These are phyloP conservation scores for Solenopsis fugax DNA, from an alignment of 1,140 invertebrate species.

Conservation along the genomic window DNA sequence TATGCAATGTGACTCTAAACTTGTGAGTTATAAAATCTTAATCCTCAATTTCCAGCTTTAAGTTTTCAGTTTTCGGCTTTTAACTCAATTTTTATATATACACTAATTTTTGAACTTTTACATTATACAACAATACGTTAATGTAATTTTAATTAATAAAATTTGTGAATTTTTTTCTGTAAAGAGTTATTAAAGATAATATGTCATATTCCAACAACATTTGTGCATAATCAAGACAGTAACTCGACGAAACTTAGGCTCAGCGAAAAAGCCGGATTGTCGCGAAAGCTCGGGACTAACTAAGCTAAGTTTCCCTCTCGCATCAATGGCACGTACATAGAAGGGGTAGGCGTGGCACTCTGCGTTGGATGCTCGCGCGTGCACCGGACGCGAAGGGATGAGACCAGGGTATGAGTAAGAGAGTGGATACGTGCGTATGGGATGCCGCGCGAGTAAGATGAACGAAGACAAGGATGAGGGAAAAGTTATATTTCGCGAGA, in stretches of 20 bases:
- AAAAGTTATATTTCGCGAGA: slow-evolving; percentile 47
- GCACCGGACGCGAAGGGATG: slow-evolving; percentile 68
- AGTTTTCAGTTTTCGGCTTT: no score
- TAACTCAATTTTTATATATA: background rate
- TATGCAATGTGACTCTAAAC: background rate
- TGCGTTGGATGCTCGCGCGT: slow-evolving; percentile 76
- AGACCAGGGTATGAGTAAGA: slow-evolving; percentile 31
- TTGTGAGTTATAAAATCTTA: slow-evolving; percentile 2
- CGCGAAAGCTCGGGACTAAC: slow-evolving; percentile 62
- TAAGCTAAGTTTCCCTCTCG: slow-evolving; percentile 63
- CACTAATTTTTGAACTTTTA: no score
- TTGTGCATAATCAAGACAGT: slow-evolving; percentile 41
- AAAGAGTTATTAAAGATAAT: background rate
- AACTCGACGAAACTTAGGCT: slow-evolving; percentile 18
- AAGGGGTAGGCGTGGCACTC: slow-evolving; percentile 80
- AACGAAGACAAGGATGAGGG: slow-evolving; percentile 19
- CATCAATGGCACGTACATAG: slow-evolving; percentile 71
- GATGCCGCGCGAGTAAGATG: slow-evolving; percentile 40
- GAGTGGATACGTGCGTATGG: slow-evolving; percentile 50
- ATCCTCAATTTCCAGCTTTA: background rate
- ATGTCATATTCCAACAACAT: background rate
- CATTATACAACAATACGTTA: background rate
- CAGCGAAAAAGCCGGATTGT: slow-evolving; percentile 56
- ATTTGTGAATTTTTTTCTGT: background rate
- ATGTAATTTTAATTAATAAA: background rate